Evolutionary conservation across 2,113 vertebrate genomes (phyloP).

Genomic region (Aleadryas rufinucha): DNA sequence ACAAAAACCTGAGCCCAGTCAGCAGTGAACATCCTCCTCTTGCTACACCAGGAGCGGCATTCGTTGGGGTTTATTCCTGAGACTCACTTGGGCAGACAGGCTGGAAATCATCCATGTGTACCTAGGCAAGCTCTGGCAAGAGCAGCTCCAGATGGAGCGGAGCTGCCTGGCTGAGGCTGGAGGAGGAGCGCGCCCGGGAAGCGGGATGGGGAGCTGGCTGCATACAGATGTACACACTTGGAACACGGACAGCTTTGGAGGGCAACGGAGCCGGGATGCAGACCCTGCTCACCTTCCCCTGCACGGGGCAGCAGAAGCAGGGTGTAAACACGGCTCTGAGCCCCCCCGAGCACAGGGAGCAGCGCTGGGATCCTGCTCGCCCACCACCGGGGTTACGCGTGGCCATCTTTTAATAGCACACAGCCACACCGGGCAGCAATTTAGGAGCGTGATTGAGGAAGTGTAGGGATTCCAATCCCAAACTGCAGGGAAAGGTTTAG

Average conservation of each 20-base stretch:
- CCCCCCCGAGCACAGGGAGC: neutral
- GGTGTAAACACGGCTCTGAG: neutral
- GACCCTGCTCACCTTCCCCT: neutral
- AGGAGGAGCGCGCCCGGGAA: neutral
- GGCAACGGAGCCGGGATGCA: neutral
- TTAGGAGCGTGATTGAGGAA: neutral
- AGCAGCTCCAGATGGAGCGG: conserved; percentile 38
- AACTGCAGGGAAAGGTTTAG: neutral
- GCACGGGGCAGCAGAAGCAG: neutral
- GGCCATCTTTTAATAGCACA: conserved; percentile 19
- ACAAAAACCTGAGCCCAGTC: neutral
- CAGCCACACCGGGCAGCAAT: neutral
- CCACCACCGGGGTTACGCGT: neutral
- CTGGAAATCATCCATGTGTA: neutral
- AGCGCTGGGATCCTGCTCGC: neutral
- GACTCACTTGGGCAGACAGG: neutral
- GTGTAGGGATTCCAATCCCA: neutral
- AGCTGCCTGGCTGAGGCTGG: conserved; percentile 12
- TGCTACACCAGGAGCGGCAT: neutral
- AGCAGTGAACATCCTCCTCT: neutral
- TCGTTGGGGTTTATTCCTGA: neutral
- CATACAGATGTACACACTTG: neutral
- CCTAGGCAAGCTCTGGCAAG: neutral
- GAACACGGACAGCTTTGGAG: neutral
- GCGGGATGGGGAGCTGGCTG: neutral